Evolutionary conservation across 1,140 invertebrate genomes (phyloP).

Genomic region (Drosophila busckii): DNA sequence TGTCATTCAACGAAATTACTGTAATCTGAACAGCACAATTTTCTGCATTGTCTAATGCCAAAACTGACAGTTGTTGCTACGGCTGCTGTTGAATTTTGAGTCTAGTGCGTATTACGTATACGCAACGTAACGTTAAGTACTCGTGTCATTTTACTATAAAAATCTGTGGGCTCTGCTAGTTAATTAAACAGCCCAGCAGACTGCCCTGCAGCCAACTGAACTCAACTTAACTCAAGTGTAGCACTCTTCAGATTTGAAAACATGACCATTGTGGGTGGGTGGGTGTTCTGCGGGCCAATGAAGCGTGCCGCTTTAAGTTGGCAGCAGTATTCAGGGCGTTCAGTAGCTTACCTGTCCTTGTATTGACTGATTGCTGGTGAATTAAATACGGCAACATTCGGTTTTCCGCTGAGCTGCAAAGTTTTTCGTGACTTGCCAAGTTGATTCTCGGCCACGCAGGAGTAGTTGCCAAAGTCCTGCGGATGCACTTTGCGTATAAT

Average conservation of each 20-base stretch:
- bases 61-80: slow-evolving; percentile 20
- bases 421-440: slow-evolving; percentile 83
- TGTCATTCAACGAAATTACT: slow-evolving; percentile 68
- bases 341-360: slow-evolving; percentile 80
- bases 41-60: slow-evolving; percentile 2
- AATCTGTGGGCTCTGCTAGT: slow-evolving; percentile 10
- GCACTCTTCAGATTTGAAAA: slow-evolving; percentile 21
- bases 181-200: slow-evolving; percentile 26
- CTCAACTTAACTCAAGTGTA: slow-evolving; percentile 28
- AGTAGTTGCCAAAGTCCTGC: slow-evolving; percentile 86
- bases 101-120: slow-evolving; percentile 7
- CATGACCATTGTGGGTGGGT: background rate
- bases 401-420: slow-evolving; percentile 84
- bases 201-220: background rate
- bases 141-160: background rate
- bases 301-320: no score
- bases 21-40: slow-evolving; percentile 59
- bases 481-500: slow-evolving; percentile 84
- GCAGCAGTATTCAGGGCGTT: no score
- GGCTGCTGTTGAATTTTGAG: slow-evolving; percentile 10
- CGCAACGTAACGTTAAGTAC: background rate
- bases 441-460: slow-evolving; percentile 84
- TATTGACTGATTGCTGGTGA: slow-evolving; percentile 82
- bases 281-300: no score
- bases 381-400: slow-evolving; percentile 83